Evolutionary conservation across 2,888 invertebrate species (phyloP).

Genomic region (Periphyllus acericola): DNA sequence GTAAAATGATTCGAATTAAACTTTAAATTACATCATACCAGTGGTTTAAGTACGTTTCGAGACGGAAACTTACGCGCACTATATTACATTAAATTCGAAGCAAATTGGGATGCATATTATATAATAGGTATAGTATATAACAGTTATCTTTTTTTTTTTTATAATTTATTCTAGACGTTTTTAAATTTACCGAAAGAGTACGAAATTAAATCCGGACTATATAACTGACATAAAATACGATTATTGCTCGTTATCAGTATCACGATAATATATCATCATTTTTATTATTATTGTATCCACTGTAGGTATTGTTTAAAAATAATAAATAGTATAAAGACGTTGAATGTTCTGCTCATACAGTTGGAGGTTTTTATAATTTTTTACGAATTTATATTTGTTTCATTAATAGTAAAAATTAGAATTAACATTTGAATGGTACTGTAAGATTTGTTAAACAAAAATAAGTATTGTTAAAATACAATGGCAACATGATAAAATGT

Average conservation of each 20-base stretch:
- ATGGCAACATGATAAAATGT: slow-evolving; percentile 38
- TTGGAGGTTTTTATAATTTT: not conserved
- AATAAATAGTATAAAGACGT: not conserved
- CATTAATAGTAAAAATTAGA: slow-evolving; percentile 22
- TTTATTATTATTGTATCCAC: too few relatives aligned
- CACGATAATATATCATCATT: not conserved
- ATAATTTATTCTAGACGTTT: not conserved
- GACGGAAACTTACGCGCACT: not conserved
- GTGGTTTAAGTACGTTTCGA: not conserved
- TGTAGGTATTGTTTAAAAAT: not conserved
- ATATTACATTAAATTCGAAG: not conserved
- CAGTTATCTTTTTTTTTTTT: too few relatives aligned
- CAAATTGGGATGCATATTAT: not conserved
- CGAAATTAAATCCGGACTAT: too few relatives aligned
- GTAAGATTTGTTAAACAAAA: slow-evolving; percentile 37
- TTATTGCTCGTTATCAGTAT: not conserved
- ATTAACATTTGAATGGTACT: slow-evolving; percentile 34
- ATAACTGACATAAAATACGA: too few relatives aligned
- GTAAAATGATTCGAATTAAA: slow-evolving; percentile 16
- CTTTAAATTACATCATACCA: slow-evolving; percentile 24
- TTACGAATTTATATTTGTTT: not conserved
- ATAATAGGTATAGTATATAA: too few relatives aligned
- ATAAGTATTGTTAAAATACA: slow-evolving; percentile 17
- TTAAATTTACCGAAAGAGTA: not conserved
- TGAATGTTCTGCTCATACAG: not conserved